Conservation (phyloP, 1,140 invertebrate genomes). For the Drosophila pruinosa region DNA sequence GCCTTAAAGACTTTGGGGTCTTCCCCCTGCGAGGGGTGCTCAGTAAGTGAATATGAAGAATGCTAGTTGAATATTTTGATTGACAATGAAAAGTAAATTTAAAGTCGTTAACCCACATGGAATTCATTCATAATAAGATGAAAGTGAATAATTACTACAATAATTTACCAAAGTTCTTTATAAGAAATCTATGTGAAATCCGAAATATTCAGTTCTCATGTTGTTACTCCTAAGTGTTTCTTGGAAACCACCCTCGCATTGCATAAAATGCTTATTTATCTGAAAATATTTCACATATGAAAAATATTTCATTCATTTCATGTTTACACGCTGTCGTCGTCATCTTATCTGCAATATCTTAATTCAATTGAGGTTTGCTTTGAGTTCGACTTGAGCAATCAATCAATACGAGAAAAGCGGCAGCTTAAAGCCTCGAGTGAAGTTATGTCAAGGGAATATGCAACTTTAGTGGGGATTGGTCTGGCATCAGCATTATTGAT, state of each 20-base stretch:
- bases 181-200: too few species aligned
- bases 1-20: slow-evolving; percentile 2
- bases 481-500: not conserved
- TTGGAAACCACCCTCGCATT: not conserved
- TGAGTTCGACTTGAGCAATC: slow-evolving; percentile 5
- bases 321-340: slow-evolving; percentile 4
- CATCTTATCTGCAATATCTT: slow-evolving; percentile 6
- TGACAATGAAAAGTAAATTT: not conserved
- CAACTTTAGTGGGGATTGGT: not conserved
- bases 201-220: too few species aligned
- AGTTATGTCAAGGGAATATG: slow-evolving; percentile 13
- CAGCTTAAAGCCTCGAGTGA: not conserved
- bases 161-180: too few species aligned
- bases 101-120: too few species aligned
- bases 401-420: slow-evolving; percentile 1
- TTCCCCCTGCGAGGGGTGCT: not conserved
- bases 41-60: too few species aligned
- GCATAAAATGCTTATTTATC: not conserved
- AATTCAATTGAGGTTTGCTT: not conserved
- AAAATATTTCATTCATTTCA: too few species aligned
- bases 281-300: not conserved
- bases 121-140: too few species aligned
- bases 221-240: too few species aligned
- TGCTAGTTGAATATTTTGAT: too few species aligned
- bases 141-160: too few species aligned